Percentiles rank a stretch among this genome's conserved stretches.
phyloP scores from a whole-genome alignment of 2,113 vertebrate genomes.

The Uropsilus gracilis region DNA sequence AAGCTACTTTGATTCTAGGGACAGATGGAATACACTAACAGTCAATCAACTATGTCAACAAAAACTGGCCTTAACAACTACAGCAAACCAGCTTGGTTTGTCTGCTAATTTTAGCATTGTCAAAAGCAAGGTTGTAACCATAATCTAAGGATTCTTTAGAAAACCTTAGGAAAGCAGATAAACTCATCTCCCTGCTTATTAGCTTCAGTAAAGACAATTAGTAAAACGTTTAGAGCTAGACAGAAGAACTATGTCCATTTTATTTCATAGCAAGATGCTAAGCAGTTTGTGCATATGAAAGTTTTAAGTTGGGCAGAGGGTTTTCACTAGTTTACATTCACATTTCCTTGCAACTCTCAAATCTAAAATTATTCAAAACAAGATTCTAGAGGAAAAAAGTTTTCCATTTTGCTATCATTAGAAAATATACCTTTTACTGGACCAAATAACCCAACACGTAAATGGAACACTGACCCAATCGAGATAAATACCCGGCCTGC shows the following conservation, averaged over 20 bases:
- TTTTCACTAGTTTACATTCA: slow-evolving; percentile 33
- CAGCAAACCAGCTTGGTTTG: slow-evolving; percentile 12
- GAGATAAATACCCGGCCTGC: slow-evolving; percentile 30
- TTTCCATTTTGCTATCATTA: neutral
- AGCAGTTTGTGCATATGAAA: slow-evolving; percentile 7
- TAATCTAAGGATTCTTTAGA: neutral
- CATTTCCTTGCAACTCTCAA: slow-evolving; percentile 15
- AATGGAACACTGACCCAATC: slow-evolving; percentile 5
- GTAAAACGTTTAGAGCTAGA: neutral
- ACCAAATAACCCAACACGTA: slow-evolving; percentile 18
- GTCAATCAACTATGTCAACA: neutral
- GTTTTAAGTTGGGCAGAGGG: neutral
- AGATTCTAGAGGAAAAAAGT: neutral
- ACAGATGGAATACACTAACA: neutral
- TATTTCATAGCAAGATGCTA: neutral
- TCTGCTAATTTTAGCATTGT: slow-evolving; percentile 8
- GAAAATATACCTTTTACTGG: slow-evolving; percentile 27
- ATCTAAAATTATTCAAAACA: slow-evolving; percentile 41
- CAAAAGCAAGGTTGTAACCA: slow-evolving; percentile 30
- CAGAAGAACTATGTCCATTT: neutral
- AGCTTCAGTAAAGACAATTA: neutral
- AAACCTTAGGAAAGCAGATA: neutral
- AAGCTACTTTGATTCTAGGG: neutral
- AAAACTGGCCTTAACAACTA: neutral
- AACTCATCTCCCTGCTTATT: neutral